These are phyloP conservation scores for Apamea anceps DNA, from an alignment of 2,888 invertebrate species.

Conservation along the genomic window DNA sequence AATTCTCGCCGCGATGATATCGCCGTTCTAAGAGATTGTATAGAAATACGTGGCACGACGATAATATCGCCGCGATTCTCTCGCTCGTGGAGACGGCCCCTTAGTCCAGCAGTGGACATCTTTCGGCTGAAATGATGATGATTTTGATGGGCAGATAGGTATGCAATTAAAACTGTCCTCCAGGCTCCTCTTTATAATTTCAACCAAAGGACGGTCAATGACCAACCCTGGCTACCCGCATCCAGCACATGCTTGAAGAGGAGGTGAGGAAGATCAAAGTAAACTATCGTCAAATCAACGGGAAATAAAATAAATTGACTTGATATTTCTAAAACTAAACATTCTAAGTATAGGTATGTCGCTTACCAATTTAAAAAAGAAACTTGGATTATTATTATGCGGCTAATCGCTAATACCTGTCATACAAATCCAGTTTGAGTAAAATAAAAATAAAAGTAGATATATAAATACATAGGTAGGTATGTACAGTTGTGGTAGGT, in stretches of 20 bases:
- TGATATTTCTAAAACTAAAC: neutral
- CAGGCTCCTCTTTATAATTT: neutral
- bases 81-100: too few relatives aligned
- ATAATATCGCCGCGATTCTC: too few relatives aligned
- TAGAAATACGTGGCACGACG: too few relatives aligned
- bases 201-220: neutral
- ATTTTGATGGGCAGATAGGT: neutral
- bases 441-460: conserved; percentile 31
- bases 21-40: too few relatives aligned
- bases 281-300: neutral
- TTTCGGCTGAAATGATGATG: neutral
- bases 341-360: neutral
- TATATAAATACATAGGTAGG: neutral
- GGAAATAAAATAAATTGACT: neutral
- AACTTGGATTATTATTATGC: conserved; percentile 15
- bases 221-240: neutral
- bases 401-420: neutral
- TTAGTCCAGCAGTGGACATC: too few relatives aligned
- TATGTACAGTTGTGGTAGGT: conserved; percentile 49
- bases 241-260: neutral
- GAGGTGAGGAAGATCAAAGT: too few relatives aligned
- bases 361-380: neutral
- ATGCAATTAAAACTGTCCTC: neutral
- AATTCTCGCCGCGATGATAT: too few relatives aligned
- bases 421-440: conserved; percentile 40